A percentile compares a stretch with the other conserved stretches of the same genome.
Conservation (phyloP, 2,888 invertebrate species). For the Zaprionus obscuricornis region DNA sequence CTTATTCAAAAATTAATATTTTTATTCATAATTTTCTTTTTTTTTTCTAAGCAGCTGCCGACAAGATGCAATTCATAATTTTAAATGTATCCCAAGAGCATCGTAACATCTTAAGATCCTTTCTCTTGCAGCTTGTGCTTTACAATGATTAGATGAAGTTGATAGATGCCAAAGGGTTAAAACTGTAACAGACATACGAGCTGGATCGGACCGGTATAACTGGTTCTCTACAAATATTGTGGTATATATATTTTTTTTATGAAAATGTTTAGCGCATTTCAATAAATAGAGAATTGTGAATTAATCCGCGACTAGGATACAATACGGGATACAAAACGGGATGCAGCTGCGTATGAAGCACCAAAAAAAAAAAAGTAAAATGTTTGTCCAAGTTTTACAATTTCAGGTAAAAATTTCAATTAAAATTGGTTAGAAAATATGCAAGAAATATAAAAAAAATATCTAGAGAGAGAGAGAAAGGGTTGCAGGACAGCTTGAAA, state of each 20-base stretch:
- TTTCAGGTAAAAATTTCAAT: constrained; percentile 72
- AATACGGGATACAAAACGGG: constrained; percentile 27
- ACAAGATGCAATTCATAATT: too few relatives aligned
- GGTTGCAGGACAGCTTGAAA: constrained; percentile 65
- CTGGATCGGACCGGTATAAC: constrained; percentile 53
- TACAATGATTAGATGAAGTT: background rate
- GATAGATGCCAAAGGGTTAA: constrained; percentile 3
- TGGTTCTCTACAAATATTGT: constrained; percentile 61
- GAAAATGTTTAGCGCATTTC: constrained; percentile 69
- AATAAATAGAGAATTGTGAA: constrained; percentile 57
- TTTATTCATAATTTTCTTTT: too few relatives aligned
- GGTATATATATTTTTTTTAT: constrained; percentile 66
- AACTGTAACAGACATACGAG: constrained; percentile 23
- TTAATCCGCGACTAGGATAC: constrained; percentile 42
- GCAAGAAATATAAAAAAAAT: constrained; percentile 20
- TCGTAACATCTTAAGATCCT: too few relatives aligned
- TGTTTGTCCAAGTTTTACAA: constrained; percentile 28
- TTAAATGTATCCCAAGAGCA: too few relatives aligned
- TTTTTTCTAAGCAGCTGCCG: too few relatives aligned
- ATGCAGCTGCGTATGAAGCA: constrained; percentile 56
- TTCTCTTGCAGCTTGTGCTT: too few relatives aligned
- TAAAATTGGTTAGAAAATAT: constrained; percentile 62
- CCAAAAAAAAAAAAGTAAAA: constrained; percentile 28
- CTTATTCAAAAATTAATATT: too few relatives aligned
- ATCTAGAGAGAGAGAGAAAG: constrained; percentile 13